Evolutionary conservation across 2,797 vertebrate species (phyloP).

Genomic region (Atherinosoma microstoma): DNA sequence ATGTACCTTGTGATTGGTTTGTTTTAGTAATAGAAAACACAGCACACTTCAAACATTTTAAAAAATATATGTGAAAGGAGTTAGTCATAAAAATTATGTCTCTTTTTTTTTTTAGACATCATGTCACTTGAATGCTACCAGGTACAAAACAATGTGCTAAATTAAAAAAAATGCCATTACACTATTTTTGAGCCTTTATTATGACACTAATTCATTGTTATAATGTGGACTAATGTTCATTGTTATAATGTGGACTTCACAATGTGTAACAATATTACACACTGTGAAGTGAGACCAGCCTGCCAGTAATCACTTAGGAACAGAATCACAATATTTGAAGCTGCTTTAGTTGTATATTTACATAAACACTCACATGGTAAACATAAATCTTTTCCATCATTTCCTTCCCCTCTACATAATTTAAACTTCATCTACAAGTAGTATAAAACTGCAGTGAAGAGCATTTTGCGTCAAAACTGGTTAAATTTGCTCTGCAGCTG

Average conservation of each 20-base stretch:
- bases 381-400: not conserved
- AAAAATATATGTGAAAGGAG: too few relatives aligned
- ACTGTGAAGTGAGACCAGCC: not conserved
- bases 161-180: not conserved
- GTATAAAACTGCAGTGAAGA: slow-evolving; percentile 26
- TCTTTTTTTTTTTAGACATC: too few relatives aligned
- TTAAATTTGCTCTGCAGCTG: slow-evolving; percentile 25
- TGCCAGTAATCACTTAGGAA: not conserved
- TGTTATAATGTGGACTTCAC: not conserved
- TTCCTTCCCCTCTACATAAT: not conserved
- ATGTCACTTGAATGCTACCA: too few relatives aligned
- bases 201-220: not conserved
- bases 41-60: too few relatives aligned
- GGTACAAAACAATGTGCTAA: not conserved
- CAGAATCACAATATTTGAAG: not conserved
- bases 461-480: slow-evolving; percentile 17
- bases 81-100: too few relatives aligned
- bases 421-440: slow-evolving; percentile 1
- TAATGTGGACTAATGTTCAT: not conserved
- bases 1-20: too few relatives aligned
- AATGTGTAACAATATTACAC: not conserved
- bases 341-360: not conserved
- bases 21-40: too few relatives aligned
- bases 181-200: not conserved
- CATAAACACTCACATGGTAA: not conserved